A percentile compares a stretch with the other conserved stretches of the same genome.
Conservation (phyloP, 2,113 vertebrate genomes). For the Scomber colias region DNA sequence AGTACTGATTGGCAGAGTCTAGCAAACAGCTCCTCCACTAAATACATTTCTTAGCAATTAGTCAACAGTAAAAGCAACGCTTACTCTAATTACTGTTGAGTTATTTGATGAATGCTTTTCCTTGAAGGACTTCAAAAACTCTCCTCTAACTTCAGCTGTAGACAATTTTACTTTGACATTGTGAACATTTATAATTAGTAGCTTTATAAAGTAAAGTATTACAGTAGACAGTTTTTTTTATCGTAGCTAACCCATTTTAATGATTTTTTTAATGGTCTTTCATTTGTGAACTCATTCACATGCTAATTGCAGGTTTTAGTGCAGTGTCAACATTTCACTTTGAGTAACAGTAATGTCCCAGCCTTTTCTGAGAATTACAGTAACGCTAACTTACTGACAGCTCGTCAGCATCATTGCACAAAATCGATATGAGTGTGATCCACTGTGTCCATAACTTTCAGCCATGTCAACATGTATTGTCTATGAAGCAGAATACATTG, state of each 20-base stretch:
- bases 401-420: slow-evolving; percentile 21
- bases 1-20: slow-evolving; percentile 1
- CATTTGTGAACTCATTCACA: slow-evolving; percentile 27
- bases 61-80: background rate
- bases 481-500: slow-evolving; percentile 33
- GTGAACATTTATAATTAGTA: background rate
- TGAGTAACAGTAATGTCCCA: slow-evolving; percentile 47
- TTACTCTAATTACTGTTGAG: background rate
- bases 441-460: slow-evolving; percentile 13
- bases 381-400: slow-evolving; percentile 40
- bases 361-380: slow-evolving; percentile 59
- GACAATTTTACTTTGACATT: background rate
- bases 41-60: background rate
- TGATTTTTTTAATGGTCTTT: background rate
- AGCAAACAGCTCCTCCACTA: background rate
- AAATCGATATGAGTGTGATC: slow-evolving; percentile 44
- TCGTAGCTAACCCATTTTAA: background rate
- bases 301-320: slow-evolving; percentile 28
- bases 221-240: background rate
- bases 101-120: background rate
- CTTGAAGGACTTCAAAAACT: background rate
- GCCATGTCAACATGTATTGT: slow-evolving; percentile 8
- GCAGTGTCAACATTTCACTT: slow-evolving; percentile 47
- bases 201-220: background rate
- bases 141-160: background rate